These are phyloP conservation scores for Andrena bucephala DNA, from an alignment of 2,888 invertebrate genomes.

Conservation along the genomic window DNA sequence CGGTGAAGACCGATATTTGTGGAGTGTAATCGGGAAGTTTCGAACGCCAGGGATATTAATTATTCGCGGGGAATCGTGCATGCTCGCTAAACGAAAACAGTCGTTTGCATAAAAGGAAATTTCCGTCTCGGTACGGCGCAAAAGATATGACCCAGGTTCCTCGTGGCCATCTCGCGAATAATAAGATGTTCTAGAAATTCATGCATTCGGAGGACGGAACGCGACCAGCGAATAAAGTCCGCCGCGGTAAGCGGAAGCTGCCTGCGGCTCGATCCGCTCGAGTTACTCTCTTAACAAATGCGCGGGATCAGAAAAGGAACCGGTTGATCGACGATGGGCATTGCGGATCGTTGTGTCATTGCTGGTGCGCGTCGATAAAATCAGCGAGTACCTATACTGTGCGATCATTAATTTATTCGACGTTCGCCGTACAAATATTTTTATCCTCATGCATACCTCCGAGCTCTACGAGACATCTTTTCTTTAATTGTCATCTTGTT, in stretches of 20 bases:
- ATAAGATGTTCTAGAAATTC: slow-evolving; percentile 31
- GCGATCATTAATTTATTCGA: background rate
- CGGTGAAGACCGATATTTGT: no score
- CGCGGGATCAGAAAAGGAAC: no score
- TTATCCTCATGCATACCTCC: background rate
- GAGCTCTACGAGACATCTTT: background rate
- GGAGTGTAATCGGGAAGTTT: background rate
- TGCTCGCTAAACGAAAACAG: background rate
- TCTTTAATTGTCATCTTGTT: background rate
- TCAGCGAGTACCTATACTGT: background rate
- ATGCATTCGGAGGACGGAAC: slow-evolving; percentile 10
- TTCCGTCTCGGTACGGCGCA: background rate
- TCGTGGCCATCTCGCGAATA: slow-evolving; percentile 7
- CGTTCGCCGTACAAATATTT: background rate
- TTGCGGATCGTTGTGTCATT: no score
- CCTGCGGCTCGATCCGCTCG: background rate
- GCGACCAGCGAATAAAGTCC: slow-evolving; percentile 23
- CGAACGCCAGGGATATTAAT: background rate
- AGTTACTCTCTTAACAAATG: background rate
- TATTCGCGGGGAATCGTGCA: background rate
- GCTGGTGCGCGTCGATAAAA: no score
- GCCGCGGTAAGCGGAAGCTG: background rate
- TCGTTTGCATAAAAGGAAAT: slow-evolving; percentile 15
- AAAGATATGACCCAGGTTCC: background rate
- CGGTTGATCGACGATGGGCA: no score